Evolutionary conservation across 2,113 vertebrate genomes (phyloP).

Genomic region (Sinocyclocheilus rhinocerous): DNA sequence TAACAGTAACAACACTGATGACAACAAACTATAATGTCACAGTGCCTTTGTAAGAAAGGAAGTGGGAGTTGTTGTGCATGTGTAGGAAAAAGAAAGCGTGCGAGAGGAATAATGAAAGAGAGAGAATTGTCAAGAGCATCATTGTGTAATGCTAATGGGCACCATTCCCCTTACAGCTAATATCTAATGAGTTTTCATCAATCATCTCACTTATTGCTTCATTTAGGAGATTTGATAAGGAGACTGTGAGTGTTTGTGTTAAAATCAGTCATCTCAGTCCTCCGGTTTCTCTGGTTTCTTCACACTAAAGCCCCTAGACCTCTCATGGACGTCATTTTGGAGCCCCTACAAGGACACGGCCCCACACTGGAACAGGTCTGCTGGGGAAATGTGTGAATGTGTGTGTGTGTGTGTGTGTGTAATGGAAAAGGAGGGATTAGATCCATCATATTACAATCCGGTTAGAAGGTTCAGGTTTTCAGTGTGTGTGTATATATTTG

Average conservation of each 20-base stretch:
- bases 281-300: slow-evolving; percentile 37
- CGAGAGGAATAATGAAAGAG: background rate
- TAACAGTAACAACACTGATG: background rate
- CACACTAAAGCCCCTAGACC: slow-evolving; percentile 42
- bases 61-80: background rate
- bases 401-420: slow-evolving; percentile 16
- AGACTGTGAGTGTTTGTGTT: slow-evolving; percentile 9
- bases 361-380: slow-evolving; percentile 22
- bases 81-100: background rate
- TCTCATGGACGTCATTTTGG: slow-evolving; percentile 55
- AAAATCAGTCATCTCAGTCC: background rate
- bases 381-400: slow-evolving; percentile 18
- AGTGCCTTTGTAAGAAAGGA: background rate
- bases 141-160: slow-evolving; percentile 19
- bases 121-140: background rate
- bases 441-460: background rate
- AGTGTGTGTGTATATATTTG: background rate
- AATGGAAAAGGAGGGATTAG: background rate
- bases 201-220: slow-evolving; percentile 15
- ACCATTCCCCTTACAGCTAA: slow-evolving; percentile 7
- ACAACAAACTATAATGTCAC: background rate
- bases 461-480: background rate
- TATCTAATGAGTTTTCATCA: slow-evolving; percentile 30
- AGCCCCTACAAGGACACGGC: slow-evolving; percentile 31
- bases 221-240: slow-evolving; percentile 9